Conservation (phyloP, 2,113 vertebrate genomes). For the Hemibagrus wyckioides region DNA sequence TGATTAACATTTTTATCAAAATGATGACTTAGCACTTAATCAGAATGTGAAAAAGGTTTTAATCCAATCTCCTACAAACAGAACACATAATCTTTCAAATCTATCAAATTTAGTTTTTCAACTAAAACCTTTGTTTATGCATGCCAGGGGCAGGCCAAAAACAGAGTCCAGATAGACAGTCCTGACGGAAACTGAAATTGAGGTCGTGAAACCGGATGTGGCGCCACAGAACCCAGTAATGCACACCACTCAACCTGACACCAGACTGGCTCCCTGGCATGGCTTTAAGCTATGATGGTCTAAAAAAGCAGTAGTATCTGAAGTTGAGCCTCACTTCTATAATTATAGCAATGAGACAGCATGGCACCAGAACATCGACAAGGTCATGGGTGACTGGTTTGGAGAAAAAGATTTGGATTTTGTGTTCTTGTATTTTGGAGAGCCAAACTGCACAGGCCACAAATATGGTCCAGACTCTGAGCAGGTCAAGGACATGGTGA, state of each 20-base stretch:
- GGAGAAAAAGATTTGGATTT: constrained; percentile 73
- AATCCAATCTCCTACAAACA: neutral
- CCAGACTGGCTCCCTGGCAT: constrained; percentile 83
- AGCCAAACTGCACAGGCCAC: constrained; percentile 86
- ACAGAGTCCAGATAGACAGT: too few species aligned
- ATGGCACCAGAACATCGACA: constrained; percentile 80
- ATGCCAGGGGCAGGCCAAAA: too few species aligned
- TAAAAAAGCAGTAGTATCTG: constrained; percentile 63
- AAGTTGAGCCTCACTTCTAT: constrained; percentile 73
- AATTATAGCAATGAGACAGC: constrained; percentile 78
- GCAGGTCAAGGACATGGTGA: constrained; percentile 74
- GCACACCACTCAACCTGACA: constrained; percentile 80
- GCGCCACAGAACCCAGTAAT: neutral
- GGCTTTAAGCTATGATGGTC: constrained; percentile 78
- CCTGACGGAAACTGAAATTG: too few species aligned
- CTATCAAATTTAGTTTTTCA: too few species aligned
- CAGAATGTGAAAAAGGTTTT: too few species aligned
- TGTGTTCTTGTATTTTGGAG: constrained; percentile 87
- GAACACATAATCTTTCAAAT: neutral
- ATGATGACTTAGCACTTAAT: neutral
- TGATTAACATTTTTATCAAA: neutral
- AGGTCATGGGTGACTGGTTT: constrained; percentile 80
- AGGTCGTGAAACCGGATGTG: neutral
- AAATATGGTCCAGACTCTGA: constrained; percentile 80
- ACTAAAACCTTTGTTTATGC: too few species aligned